A percentile compares a stretch with the other conserved stretches of the same genome.
phyloP scores from a whole-genome alignment of 2,888 invertebrate species.

The Diaperis boleti region DNA sequence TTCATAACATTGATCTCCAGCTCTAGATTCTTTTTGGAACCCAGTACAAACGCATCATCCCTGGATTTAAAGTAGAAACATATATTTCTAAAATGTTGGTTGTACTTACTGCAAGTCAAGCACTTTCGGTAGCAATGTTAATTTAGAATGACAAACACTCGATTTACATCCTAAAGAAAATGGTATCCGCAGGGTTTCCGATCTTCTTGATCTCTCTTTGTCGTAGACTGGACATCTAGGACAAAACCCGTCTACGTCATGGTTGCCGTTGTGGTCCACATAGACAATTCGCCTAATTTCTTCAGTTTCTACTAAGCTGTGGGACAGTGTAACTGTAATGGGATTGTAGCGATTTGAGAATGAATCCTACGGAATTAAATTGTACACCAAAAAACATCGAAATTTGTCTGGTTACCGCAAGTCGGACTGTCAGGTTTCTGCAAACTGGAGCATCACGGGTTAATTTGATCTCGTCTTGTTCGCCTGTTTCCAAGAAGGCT shows the following conservation, averaged over 20 bases:
- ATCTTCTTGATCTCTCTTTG: conserved; percentile 48
- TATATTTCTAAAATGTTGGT: neutral
- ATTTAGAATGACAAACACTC: conserved; percentile 68
- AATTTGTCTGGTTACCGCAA: neutral
- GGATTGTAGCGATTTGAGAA: conserved; percentile 42
- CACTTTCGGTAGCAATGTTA: conserved; percentile 56
- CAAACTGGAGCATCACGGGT: conserved; percentile 19
- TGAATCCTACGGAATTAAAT: conserved; percentile 18
- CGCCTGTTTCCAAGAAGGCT: conserved; percentile 30
- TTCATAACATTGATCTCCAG: conserved; percentile 62
- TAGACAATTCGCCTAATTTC: conserved; percentile 38
- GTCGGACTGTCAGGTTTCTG: conserved; percentile 41
- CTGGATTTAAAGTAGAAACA: conserved; percentile 42
- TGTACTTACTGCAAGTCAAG: conserved; percentile 18
- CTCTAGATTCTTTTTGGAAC: conserved; percentile 57
- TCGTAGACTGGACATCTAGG: conserved; percentile 50
- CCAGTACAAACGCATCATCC: conserved; percentile 56
- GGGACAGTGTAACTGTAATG: conserved; percentile 47
- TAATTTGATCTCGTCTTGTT: neutral
- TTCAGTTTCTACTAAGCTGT: conserved; percentile 35
- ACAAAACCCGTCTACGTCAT: conserved; percentile 53
- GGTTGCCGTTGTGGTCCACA: conserved; percentile 25
- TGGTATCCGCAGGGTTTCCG: conserved; percentile 47
- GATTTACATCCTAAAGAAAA: conserved; percentile 69
- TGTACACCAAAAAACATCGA: too few species aligned